phyloP scores from a whole-genome alignment of 2,113 vertebrate genomes.

The Ploceus nigricollis region DNA sequence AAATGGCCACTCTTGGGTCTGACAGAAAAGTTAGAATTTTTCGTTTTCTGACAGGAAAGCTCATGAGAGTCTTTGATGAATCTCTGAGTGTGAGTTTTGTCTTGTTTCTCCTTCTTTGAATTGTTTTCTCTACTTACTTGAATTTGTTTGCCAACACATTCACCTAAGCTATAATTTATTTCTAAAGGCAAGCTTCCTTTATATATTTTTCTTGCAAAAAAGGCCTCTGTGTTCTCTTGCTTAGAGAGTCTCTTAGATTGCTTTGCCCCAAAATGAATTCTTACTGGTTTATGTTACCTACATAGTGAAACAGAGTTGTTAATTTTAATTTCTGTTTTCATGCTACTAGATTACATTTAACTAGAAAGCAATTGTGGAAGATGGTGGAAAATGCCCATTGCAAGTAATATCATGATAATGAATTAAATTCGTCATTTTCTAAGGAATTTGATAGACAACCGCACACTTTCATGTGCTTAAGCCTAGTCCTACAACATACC shows the following conservation, averaged over 20 bases:
- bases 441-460: neutral
- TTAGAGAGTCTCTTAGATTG: neutral
- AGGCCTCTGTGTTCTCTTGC: neutral
- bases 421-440: neutral
- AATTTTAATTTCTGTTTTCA: neutral
- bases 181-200: neutral
- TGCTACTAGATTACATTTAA: neutral
- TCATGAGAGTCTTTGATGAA: constrained; percentile 95
- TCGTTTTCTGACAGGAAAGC: constrained; percentile 92
- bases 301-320: neutral
- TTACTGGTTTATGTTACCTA: neutral
- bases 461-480: neutral
- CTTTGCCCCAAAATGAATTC: neutral
- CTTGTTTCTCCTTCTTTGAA: neutral
- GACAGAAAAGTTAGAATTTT: constrained; percentile 97
- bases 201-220: neutral
- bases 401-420: neutral
- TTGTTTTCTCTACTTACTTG: neutral
- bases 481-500: neutral
- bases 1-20: constrained; percentile 93
- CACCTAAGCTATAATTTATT: neutral
- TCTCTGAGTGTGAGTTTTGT: constrained; percentile 87
- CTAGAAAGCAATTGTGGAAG: neutral
- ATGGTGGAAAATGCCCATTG: neutral
- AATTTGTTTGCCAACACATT: neutral